These are phyloP conservation scores for Peribatodes rhomboidaria DNA, from an alignment of 2,888 invertebrate genomes.

Conservation along the genomic window DNA sequence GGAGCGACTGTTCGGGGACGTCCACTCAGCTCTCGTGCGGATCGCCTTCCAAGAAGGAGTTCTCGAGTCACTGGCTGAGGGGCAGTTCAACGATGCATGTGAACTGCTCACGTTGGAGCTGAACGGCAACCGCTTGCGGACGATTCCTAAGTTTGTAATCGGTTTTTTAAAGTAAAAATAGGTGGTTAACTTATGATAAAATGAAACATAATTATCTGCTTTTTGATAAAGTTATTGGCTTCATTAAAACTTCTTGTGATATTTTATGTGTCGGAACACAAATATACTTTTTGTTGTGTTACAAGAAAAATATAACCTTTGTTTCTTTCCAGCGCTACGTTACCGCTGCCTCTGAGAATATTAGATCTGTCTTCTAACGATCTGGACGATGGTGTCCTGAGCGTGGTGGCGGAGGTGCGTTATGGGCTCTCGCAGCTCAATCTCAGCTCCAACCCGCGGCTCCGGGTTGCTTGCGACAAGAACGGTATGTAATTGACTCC, in stretches of 20 bases:
- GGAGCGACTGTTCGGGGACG: background rate
- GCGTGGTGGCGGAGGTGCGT: background rate
- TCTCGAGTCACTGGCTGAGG: background rate
- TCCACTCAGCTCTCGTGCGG: background rate
- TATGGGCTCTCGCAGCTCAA: background rate
- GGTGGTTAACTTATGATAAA: too few species aligned
- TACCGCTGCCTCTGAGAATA: background rate
- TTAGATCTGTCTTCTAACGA: conserved; percentile 18
- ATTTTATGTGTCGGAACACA: too few species aligned
- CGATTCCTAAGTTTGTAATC: background rate
- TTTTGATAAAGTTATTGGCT: too few species aligned
- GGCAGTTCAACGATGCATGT: background rate
- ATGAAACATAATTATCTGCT: too few species aligned
- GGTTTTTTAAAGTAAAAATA: too few species aligned
- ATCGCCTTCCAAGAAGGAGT: background rate
- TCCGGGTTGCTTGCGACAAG: conserved; percentile 1
- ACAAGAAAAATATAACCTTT: too few species aligned
- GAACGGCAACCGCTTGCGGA: background rate
- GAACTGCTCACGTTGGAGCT: background rate
- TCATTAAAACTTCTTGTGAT: too few species aligned
- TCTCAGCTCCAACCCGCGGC: background rate
- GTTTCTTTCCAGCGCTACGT: background rate
- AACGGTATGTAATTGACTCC: background rate
- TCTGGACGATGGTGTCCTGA: background rate
- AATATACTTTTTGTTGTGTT: too few species aligned